phyloP scores from a whole-genome alignment of 2,113 vertebrate species.

The Nyctereutes procyonoides region DNA sequence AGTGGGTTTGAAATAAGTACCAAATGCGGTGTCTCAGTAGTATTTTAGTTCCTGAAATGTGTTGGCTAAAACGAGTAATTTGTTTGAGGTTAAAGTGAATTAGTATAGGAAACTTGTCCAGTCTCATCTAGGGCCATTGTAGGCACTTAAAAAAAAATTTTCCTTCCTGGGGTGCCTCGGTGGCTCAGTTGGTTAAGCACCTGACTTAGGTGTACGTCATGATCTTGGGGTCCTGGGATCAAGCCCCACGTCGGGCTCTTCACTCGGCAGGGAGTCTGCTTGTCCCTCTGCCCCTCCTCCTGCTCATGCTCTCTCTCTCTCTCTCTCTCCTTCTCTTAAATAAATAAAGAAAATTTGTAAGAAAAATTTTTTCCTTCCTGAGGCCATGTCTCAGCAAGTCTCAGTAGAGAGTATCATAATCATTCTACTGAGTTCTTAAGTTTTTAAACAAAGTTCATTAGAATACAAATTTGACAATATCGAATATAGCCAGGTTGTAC shows the following conservation, averaged over 20 bases:
- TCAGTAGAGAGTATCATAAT: not conserved
- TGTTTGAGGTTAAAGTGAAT: not conserved
- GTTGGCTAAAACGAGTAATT: not conserved
- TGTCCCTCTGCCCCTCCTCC: not conserved
- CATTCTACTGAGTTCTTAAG: not conserved
- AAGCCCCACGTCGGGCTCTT: not conserved
- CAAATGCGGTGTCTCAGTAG: not conserved
- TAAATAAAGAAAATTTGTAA: not conserved
- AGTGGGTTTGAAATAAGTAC: constrained; percentile 1
- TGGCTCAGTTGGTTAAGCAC: not conserved
- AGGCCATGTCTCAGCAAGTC: not conserved
- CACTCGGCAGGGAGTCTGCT: not conserved
- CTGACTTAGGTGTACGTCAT: not conserved
- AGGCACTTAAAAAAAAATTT: not conserved
- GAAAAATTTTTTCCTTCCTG: not conserved
- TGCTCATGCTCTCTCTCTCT: not conserved
- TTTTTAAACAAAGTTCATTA: not conserved
- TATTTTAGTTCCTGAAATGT: not conserved
- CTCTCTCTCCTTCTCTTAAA: not conserved
- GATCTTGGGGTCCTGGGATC: not conserved
- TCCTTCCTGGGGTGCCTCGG: not conserved
- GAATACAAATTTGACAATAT: not conserved
- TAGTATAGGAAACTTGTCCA: not conserved
- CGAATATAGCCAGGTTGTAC: not conserved
- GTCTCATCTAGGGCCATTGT: not conserved